A percentile compares a stretch with the other conserved stretches of the same genome.
phyloP scores from a whole-genome alignment of 2,888 invertebrate genomes.

The Hyposoter didymator region DNA sequence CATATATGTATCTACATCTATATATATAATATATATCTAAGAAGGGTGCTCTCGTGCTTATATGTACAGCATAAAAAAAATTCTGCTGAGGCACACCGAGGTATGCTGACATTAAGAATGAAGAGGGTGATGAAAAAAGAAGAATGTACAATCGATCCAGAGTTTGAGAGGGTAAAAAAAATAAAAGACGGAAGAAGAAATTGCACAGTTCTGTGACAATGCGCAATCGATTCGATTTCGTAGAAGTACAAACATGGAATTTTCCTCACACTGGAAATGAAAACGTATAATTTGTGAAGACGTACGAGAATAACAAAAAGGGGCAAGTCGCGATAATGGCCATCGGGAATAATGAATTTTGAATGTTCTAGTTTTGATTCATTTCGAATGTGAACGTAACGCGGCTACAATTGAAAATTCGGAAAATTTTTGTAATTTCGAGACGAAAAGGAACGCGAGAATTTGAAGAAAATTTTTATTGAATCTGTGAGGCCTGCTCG shows the following conservation, averaged over 20 bases:
- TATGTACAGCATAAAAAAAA: slow-evolving; percentile 18
- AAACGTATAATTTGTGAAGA: too few species aligned
- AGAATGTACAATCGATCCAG: slow-evolving; percentile 51
- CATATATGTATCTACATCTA: neutral
- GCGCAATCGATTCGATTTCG: slow-evolving; percentile 36
- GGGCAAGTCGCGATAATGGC: too few species aligned
- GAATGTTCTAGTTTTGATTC: too few species aligned
- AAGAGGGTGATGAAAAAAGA: slow-evolving; percentile 32
- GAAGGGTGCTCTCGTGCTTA: neutral
- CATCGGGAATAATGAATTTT: too few species aligned
- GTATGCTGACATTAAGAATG: slow-evolving; percentile 56
- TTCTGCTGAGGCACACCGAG: slow-evolving; percentile 31
- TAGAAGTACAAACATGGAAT: neutral
- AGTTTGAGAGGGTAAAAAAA: slow-evolving; percentile 7
- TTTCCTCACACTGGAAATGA: neutral
- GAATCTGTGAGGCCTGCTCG: neutral
- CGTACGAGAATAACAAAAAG: too few species aligned
- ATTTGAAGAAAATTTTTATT: neutral
- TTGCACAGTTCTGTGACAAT: slow-evolving; percentile 20
- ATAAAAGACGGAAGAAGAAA: slow-evolving; percentile 13
- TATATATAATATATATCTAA: neutral
- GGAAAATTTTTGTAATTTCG: neutral
- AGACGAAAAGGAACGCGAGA: neutral
- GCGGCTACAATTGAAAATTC: neutral
- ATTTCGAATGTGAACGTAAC: neutral